These are phyloP conservation scores for Nesogale talazaci DNA, from an alignment of 2,113 vertebrate genomes.

Conservation along the genomic window DNA sequence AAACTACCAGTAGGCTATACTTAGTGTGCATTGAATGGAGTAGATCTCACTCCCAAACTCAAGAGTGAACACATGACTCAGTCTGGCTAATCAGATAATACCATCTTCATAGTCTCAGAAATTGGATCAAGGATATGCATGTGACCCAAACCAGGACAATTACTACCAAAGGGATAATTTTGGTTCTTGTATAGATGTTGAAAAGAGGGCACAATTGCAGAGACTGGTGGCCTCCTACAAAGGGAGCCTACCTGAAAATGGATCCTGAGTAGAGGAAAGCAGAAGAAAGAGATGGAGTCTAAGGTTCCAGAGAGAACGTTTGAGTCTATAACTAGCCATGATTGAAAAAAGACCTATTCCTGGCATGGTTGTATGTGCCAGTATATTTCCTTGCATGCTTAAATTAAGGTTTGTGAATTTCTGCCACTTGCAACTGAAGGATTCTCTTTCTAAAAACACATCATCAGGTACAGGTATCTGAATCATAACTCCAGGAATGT, in stretches of 20 bases:
- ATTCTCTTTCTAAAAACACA: background rate
- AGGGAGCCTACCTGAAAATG: background rate
- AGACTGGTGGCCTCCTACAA: background rate
- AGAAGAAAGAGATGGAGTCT: background rate
- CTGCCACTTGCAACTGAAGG: background rate
- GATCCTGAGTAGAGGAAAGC: background rate
- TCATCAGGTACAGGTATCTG: background rate
- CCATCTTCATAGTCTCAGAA: background rate
- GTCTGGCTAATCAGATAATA: background rate
- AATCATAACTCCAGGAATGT: background rate
- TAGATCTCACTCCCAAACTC: background rate
- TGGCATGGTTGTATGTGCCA: background rate
- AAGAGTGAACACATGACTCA: background rate
- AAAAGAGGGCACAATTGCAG: background rate
- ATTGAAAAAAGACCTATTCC: background rate
- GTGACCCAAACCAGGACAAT: background rate
- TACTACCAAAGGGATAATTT: background rate
- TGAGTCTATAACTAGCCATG: background rate
- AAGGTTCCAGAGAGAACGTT: background rate
- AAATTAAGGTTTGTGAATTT: background rate
- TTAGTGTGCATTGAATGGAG: background rate
- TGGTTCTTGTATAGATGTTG: background rate
- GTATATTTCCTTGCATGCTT: background rate
- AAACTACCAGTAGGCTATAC: accelerated
- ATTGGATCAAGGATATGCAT: background rate